These are phyloP conservation scores for Mustela nigripes DNA, from an alignment of 2,113 vertebrate species.

Conservation along the genomic window DNA sequence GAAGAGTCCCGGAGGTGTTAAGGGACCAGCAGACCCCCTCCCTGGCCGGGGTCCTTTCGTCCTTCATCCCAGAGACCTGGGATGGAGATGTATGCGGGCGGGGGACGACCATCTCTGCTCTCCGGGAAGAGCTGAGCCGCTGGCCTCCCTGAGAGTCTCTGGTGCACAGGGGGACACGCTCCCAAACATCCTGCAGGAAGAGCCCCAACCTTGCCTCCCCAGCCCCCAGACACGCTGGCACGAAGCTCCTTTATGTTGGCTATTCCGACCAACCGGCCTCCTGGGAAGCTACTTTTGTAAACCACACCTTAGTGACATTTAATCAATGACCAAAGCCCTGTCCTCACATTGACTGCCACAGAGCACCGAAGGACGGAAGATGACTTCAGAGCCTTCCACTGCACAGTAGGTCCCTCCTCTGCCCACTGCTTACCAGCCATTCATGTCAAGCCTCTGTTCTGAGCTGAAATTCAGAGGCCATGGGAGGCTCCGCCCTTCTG, in stretches of 20 bases:
- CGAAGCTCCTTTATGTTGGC: rapidly evolving
- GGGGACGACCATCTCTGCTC: neutral
- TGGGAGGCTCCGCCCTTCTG: neutral
- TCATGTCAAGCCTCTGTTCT: neutral
- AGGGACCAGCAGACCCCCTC: rapidly evolving
- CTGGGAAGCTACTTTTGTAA: neutral
- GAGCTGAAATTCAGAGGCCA: neutral
- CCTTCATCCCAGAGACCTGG: rapidly evolving
- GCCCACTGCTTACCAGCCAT: rapidly evolving
- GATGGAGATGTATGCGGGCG: too few species aligned
- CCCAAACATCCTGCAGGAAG: neutral
- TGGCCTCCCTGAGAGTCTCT: neutral
- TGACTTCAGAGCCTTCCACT: neutral
- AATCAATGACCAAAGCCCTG: neutral
- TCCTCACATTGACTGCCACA: neutral
- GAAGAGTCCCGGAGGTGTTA: rapidly evolving
- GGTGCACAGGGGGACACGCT: rapidly evolving
- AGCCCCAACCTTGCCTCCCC: neutral
- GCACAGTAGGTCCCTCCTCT: rapidly evolving
- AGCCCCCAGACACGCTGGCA: neutral
- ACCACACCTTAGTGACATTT: neutral
- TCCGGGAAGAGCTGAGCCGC: neutral
- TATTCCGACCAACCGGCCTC: too few species aligned
- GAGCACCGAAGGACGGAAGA: neutral
- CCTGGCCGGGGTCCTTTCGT: rapidly evolving